phyloP scores from a whole-genome alignment of 2,113 vertebrate genomes.

The Alaudala cheleensis region DNA sequence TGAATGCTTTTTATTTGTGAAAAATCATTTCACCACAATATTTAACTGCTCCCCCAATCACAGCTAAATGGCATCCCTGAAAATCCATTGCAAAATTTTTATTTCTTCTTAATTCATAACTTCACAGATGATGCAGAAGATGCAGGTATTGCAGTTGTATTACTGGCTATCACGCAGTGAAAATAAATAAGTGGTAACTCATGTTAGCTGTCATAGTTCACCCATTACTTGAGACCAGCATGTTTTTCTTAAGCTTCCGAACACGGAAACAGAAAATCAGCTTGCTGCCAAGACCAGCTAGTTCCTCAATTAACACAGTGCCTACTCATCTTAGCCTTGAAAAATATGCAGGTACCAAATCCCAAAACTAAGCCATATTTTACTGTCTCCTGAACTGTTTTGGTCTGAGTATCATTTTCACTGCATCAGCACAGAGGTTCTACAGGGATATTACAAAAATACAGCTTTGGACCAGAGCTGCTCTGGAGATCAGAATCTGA shows the following conservation, averaged over 20 bases:
- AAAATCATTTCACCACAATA: not conserved
- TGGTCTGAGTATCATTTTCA: not conserved
- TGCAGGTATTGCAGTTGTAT: not conserved
- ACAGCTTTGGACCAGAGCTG: fast-evolving
- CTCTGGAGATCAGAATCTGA: not conserved
- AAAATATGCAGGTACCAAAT: not conserved
- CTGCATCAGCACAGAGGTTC: not conserved
- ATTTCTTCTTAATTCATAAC: not conserved
- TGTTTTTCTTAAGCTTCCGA: not conserved
- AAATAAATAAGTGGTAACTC: not conserved
- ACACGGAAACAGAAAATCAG: not conserved
- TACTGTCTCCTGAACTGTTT: not conserved
- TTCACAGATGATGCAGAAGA: not conserved
- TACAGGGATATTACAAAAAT: not conserved
- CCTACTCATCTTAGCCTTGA: not conserved
- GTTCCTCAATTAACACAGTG: not conserved
- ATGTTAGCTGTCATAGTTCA: not conserved
- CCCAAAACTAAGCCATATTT: not conserved
- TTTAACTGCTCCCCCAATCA: not conserved
- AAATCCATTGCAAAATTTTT: not conserved
- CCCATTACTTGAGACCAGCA: not conserved
- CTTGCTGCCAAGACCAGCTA: not conserved
- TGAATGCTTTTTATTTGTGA: not conserved
- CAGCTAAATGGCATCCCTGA: not conserved
- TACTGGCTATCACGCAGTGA: not conserved